Base-by-base conservation (phyloP, 53 echinoderm and acorn worm species). In the Henricia sp. region DNA sequence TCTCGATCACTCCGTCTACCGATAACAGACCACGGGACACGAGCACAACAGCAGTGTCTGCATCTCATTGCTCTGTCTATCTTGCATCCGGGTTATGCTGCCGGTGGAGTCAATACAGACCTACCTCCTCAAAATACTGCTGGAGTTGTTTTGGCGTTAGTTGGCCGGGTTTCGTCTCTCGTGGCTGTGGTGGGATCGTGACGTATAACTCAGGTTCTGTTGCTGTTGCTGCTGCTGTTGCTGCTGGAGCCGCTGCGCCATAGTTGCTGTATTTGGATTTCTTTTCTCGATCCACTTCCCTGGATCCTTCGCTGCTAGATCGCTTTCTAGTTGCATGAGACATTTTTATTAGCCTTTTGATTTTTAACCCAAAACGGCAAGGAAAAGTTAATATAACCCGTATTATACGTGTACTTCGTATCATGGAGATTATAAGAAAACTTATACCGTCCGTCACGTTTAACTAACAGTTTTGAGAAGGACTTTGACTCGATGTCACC, bases 121-220 rank as follows among this genome's bases (percentile, higher is more conserved):
- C 70, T 44, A 89, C 93, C 77, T 92, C 93, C 50, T 85, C 38
- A 46, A 89, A 92, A 41, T 82, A 92, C 34, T 83, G 89, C 37
- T 43, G 13, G 24, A 92, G 83, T 28, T 92, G 93, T 21, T 73
- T 17, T 36, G 32, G 16, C 10, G 83, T 83, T 1, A 92, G 83
- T 41, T 92, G 93, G 24, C 93, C 93, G 6, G 75, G 86, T 41
- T 92, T 92, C 56, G 74, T 86, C 20, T 21, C 89, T 21, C 56
- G 64, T 14, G 88, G 70, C 54, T 89, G 92, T 8, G 93, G 75
- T 39, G 93, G 93, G 44, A 88, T 67, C n/a, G 68, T 88, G 37
- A 75, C 56, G 20, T 88, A 91, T 33, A 91, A 21, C 24, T 63
- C 71, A 8, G 88, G 88, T 23, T 87, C 73, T 10, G 68, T 48